Evolutionary conservation across 2,888 invertebrate species (phyloP), one percentile per base, ranked within the genome.

Genomic region (Molanna angustata): DNA sequence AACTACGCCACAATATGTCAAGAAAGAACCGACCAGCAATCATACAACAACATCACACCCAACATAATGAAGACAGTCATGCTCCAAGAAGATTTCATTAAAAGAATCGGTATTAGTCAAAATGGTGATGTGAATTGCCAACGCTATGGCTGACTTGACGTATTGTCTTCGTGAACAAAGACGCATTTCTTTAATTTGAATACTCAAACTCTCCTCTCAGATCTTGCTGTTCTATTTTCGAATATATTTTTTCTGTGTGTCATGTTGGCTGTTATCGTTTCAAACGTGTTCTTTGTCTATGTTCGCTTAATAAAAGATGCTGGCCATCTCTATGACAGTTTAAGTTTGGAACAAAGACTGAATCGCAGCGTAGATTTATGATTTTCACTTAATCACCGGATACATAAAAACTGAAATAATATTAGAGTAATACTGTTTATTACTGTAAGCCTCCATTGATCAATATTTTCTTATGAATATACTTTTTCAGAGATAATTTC

Each of bases 81-180:
- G 77, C 69, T 77, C 11, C 77, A 77, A 56, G 77, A 77, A 56
- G 77, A 77, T 54, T 76, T 77, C 65, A 76, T 76, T 63, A 77
- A 77, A 69, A 66, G 77, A 62, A 76, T 76, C 3, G 76, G 76
- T 55, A 76, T 77, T 56, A 76, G 75, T 69, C 77, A 77, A 68
- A 77, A 77, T 64, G 77, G 76, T 17, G 77, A 77, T 59, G 75
- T 76, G n/a, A 50, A 32, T 21, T 50, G 43, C 18, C 43, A 42
- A 31, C 42, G 50, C 17, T 50, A 50, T 35, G 43, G 43, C 50
- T 50, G 50, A 50, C 37, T 35, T 16, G 16, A 14, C 18, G 16
- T n/a, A 13, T 6, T 39, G 16, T 35, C 27, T n/a, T 17, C 37
- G 18, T 4, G 3, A 14, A 37, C 4, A 14, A 37, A 17, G 37